Conservation (phyloP, 2,888 invertebrate genomes). For the Tipula lateralis region DNA sequence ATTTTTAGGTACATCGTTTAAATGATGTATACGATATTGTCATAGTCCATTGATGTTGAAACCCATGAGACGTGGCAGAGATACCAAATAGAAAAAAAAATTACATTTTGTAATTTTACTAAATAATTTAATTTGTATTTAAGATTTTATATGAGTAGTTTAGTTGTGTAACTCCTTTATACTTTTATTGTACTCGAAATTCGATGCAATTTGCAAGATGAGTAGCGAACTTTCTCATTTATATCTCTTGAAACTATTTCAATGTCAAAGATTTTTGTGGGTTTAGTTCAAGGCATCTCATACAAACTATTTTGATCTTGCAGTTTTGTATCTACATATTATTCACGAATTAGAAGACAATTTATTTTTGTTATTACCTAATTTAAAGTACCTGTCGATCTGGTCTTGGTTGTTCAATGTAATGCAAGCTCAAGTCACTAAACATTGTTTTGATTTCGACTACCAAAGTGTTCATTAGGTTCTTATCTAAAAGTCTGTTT, state of each 20-base stretch:
- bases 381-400: no score
- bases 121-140: not conserved
- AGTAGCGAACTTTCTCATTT: not conserved
- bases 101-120: not conserved
- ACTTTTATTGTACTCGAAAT: not conserved
- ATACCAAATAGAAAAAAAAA: not conserved
- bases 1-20: not conserved
- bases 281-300: not conserved
- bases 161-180: not conserved
- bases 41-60: not conserved
- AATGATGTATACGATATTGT: not conserved
- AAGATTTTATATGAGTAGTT: not conserved
- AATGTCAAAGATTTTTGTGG: not conserved
- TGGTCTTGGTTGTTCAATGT: no score
- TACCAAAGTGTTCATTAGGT: no score
- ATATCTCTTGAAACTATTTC: not conserved
- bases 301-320: no score
- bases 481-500: no score
- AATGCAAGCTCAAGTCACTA: no score
- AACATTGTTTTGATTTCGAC: no score
- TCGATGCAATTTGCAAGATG: not conserved
- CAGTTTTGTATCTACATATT: no score
- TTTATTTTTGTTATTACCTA: no score
- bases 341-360: no score
- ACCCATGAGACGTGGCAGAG: conserved; percentile 9